phyloP scores from a whole-genome alignment of 2,797 vertebrate species.

The Xenopus petersii region DNA sequence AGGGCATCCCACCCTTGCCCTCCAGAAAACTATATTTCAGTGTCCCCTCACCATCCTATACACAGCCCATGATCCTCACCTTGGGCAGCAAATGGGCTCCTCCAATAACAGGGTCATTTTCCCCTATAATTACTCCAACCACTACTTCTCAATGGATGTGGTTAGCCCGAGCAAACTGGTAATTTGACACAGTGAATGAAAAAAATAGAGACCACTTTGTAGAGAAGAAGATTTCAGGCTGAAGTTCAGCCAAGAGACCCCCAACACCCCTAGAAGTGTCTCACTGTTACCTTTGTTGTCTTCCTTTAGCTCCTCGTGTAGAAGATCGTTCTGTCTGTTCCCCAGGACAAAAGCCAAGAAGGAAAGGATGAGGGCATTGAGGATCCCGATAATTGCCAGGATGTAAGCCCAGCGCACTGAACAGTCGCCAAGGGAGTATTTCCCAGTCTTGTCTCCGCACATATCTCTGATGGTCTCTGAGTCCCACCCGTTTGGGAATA shows the following conservation, averaged over 20 bases:
- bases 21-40: too few species aligned
- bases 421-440: slow-evolving; percentile 90
- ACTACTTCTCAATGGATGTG: too few species aligned
- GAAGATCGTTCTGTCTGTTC: slow-evolving; percentile 89
- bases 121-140: too few species aligned
- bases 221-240: too few species aligned
- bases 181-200: too few species aligned
- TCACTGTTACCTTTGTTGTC: slow-evolving; percentile 84
- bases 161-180: too few species aligned
- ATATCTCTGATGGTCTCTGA: slow-evolving; percentile 89
- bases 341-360: slow-evolving; percentile 95
- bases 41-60: too few species aligned
- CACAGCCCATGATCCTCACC: too few species aligned
- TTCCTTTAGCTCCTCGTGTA: slow-evolving; percentile 86
- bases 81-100: too few species aligned
- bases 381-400: slow-evolving; percentile 94
- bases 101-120: too few species aligned
- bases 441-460: slow-evolving; percentile 90
- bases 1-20: too few species aligned
- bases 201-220: too few species aligned
- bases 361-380: slow-evolving; percentile 94
- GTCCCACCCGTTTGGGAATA: slow-evolving; percentile 94
- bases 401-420: slow-evolving; percentile 97
- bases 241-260: not conserved
- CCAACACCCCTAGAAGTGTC: not conserved